A percentile compares a stretch with the other conserved stretches of the same genome.
Evolutionary conservation across 1,140 invertebrate species (phyloP).

Genomic region (Platyscapa corneri): DNA sequence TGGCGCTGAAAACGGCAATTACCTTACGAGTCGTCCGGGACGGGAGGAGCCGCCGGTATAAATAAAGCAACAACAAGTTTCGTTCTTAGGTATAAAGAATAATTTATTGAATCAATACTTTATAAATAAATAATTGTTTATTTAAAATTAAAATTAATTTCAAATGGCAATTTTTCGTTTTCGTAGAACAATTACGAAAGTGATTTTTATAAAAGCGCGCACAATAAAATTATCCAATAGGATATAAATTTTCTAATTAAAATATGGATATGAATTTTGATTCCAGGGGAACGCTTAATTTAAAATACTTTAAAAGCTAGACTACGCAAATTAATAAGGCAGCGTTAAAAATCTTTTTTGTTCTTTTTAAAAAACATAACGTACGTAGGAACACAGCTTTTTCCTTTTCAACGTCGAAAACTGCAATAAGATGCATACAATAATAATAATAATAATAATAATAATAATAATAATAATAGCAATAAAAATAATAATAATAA

Average conservation of each 20-base stretch:
- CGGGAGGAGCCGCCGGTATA: too few relatives aligned
- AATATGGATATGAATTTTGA: conserved; percentile 36
- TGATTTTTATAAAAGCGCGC: conserved; percentile 2
- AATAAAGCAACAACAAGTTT: neutral
- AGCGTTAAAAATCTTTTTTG: conserved; percentile 40
- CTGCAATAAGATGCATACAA: conserved; percentile 19
- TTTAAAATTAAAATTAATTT: conserved; percentile 41
- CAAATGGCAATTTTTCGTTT: conserved; percentile 41
- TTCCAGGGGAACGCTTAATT: conserved; percentile 39
- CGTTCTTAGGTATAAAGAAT: conserved; percentile 28
- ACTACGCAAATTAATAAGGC: conserved; percentile 46
- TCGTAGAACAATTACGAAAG: conserved; percentile 18
- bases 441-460: too few relatives aligned
- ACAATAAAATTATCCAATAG: conserved; percentile 27
- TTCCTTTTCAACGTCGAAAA: neutral
- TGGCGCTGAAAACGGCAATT: neutral
- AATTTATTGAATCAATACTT: conserved; percentile 34
- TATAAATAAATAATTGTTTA: conserved; percentile 51
- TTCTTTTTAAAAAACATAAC: conserved; percentile 29
- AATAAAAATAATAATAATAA: too few relatives aligned
- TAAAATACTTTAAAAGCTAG: conserved; percentile 38
- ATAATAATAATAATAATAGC: too few relatives aligned
- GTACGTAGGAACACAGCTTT: conserved; percentile 44
- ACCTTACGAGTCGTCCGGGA: neutral
- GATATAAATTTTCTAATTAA: conserved; percentile 14